phyloP scores from a whole-genome alignment of 2,888 invertebrate genomes.

The Frankliniella fusca region DNA sequence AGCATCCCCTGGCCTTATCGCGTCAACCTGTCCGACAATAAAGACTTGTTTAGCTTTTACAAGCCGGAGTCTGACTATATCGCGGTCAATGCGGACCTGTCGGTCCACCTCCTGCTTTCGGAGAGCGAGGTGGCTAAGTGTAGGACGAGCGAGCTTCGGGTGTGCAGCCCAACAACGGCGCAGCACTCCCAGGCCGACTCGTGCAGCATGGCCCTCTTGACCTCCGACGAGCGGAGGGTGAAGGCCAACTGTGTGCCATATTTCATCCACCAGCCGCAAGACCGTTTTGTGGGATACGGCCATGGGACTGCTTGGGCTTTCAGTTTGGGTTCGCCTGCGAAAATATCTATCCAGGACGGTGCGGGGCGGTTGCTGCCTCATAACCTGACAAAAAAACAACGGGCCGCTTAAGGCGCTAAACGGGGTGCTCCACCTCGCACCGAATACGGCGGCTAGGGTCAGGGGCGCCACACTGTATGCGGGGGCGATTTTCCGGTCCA shows the following conservation, averaged over 20 bases:
- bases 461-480: too few species aligned
- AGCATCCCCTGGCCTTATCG: not conserved
- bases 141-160: not conserved
- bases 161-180: not conserved
- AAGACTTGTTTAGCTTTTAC: not conserved
- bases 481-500: too few species aligned
- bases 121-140: not conserved
- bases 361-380: too few species aligned
- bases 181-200: not conserved
- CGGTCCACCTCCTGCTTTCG: not conserved
- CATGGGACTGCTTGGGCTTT: not conserved
- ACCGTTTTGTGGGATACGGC: not conserved
- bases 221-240: not conserved
- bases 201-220: not conserved
- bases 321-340: not conserved
- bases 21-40: not conserved
- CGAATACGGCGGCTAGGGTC: too few species aligned
- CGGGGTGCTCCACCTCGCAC: too few species aligned
- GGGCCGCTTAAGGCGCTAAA: too few species aligned
- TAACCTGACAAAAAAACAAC: too few species aligned
- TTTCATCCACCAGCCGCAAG: not conserved
- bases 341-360: too few species aligned
- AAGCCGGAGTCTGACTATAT: not conserved
- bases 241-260: not conserved
- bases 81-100: not conserved